Conservation (phyloP, 2,113 vertebrate genomes). For the Nipponia nippon region DNA sequence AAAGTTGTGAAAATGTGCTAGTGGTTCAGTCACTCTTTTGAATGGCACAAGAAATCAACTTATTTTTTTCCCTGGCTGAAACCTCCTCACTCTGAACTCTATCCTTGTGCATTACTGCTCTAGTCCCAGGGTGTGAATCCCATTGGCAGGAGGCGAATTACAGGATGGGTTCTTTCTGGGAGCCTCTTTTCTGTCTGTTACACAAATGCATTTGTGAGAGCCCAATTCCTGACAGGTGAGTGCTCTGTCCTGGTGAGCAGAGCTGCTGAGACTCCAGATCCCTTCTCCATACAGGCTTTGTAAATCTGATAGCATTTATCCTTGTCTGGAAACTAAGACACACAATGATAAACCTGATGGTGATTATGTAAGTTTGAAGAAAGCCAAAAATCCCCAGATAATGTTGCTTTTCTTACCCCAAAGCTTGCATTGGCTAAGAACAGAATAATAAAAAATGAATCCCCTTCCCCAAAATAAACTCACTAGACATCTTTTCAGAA, state of each 20-base stretch:
- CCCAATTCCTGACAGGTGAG: background rate
- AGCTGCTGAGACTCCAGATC: background rate
- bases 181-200: background rate
- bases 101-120: background rate
- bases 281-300: background rate
- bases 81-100: background rate
- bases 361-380: background rate
- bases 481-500: background rate
- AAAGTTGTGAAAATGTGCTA: background rate
- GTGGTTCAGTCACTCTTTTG: background rate
- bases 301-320: background rate
- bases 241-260: background rate
- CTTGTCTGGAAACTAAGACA: background rate
- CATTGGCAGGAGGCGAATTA: background rate
- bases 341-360: background rate
- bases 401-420: background rate
- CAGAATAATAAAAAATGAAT: background rate
- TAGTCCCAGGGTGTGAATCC: background rate
- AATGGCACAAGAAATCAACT: background rate
- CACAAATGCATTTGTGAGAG: background rate
- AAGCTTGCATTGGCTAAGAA: background rate
- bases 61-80: background rate
- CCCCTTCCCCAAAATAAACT: background rate
- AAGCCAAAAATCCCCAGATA: background rate
- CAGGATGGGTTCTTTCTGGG: rapidly evolving